phyloP scores from a whole-genome alignment of 1,140 invertebrate species.

The Samia ricini region DNA sequence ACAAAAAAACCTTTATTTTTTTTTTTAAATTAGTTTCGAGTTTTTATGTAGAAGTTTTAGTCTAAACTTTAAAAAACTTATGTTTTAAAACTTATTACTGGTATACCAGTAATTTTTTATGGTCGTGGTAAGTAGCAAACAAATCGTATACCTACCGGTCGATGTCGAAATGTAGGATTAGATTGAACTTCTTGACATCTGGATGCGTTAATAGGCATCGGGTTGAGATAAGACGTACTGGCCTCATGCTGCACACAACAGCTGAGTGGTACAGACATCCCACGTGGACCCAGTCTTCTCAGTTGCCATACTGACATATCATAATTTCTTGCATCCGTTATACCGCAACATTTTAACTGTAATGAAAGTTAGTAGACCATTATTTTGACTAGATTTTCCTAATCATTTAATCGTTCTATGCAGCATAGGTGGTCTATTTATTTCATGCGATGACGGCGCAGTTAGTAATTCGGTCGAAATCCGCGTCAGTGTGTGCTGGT shows the following conservation, averaged over 20 bases:
- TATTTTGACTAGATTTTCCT: too few relatives aligned
- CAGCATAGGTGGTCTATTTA: too few relatives aligned
- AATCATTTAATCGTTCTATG: too few relatives aligned
- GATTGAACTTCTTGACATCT: constrained; percentile 84
- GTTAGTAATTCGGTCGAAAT: too few relatives aligned
- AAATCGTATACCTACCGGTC: constrained; percentile 67
- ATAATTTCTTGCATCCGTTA: constrained; percentile 88
- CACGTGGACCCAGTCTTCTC: constrained; percentile 83
- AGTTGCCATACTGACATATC: constrained; percentile 89
- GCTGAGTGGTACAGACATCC: constrained; percentile 86
- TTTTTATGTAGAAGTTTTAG: too few relatives aligned
- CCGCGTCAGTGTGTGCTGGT: too few relatives aligned
- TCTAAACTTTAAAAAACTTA: too few relatives aligned
- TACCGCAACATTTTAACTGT: constrained; percentile 91
- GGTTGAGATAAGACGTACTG: constrained; percentile 84
- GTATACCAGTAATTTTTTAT: too few relatives aligned
- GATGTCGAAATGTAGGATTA: constrained; percentile 79
- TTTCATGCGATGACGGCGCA: too few relatives aligned
- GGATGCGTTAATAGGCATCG: constrained; percentile 83
- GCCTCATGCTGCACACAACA: constrained; percentile 85
- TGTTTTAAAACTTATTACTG: too few relatives aligned
- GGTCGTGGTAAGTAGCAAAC: not conserved
- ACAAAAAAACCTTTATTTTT: too few relatives aligned
- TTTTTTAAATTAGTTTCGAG: too few relatives aligned
- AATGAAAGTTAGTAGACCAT: constrained; percentile 25